Base-by-base conservation (phyloP, 2,888 invertebrate genomes). In the Dioctria linearis region DNA sequence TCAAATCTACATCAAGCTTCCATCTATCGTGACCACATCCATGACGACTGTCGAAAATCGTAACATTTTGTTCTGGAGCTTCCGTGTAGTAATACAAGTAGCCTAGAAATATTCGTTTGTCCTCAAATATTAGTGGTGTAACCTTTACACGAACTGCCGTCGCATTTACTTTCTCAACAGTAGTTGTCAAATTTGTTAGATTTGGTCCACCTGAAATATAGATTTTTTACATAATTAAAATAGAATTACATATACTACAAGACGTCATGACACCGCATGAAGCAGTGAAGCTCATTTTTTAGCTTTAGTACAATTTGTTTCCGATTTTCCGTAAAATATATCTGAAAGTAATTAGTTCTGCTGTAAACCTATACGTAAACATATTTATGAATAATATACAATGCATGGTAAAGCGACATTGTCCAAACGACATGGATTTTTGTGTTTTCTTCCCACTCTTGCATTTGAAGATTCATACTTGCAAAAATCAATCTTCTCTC, bases 11-110 rank as follows among this genome's bases (percentile, higher is more conserved):
- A 61, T 93, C 90, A 61, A 94, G 93, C 83, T 91, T 91, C 95
- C 95, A 95, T 69, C 94, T 92, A 86, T 95, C 95, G 81, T 94
- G 94, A 0, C 96, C 95, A 88, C 98, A 98, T 42, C 97, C 97
- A 88, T 98, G 97, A 79, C 96, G 90, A 63, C 95, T 95, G 85
- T 96, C 96, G 88, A 95, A 98, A 83, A 96, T 91, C 0, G 95
- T 95, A 75, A 98, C 92, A 87, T 96, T 96, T 80, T 90, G 88
- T 67, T 90, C 87, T 0, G 93, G 93, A 13, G 95, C 93, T 88
- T 96, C 95, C 87, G 93, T 94, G 85, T 93, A 96, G 88, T 95
- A 95, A 66, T 97, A 92, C 6, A 96, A 94, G 89, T 98, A 99
- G 59, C 97, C 96, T n/a, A 98, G 91, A 75, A 98, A 90, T 76